Base-by-base conservation (phyloP, 2,888 invertebrate species). In the Tholera decimalis region DNA sequence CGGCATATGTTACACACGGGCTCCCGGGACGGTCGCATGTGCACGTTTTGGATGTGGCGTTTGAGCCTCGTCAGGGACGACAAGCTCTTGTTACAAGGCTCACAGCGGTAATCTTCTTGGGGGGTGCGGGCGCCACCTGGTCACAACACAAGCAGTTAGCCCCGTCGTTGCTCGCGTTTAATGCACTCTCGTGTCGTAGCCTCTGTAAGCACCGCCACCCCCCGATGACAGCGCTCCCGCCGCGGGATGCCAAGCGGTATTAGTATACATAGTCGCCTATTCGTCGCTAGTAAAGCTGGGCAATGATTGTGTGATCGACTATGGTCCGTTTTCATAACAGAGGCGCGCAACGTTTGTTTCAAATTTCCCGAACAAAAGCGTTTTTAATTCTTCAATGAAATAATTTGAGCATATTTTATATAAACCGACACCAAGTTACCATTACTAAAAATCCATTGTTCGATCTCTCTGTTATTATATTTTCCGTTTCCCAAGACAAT, bases 1-100 rank as follows among this genome's bases (percentile, higher is more conserved):
- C 98, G 98, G 96, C 98, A 98, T 92, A 98, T 98, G 96, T 98
- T 98, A 96, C 98, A 98, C 92, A 98, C 98, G 83, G 98, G 98
- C 96, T 98, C 98, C 96, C 98, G 97, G 92, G 98, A 98, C 88
- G 98, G 98, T 89, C 98, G 96, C 97, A 98, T 98, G 96, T 98
- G 98, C 88, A 98, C 98, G 96, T 98, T 98, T 96, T 98, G 98
- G 96, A 98, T 98, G 96, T 98, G 98, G 89, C 98, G 97, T 97
- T 98, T 98, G 96, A 98, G 97, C 91, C 98, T 97, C 89, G 98
- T 98, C 93, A 98, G 96, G 87, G 98, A 98, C 90, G 98, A 98
- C 91, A 98, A 96, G 96, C 97, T 98, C 97, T 98, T 98, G 97
- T 98, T 98, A 97, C 98, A 98, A 88, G 98, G 98, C 96, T 98